Evolutionary conservation across 1,140 invertebrate genomes (phyloP).

Genomic region (Helicoverpa armigera): DNA sequence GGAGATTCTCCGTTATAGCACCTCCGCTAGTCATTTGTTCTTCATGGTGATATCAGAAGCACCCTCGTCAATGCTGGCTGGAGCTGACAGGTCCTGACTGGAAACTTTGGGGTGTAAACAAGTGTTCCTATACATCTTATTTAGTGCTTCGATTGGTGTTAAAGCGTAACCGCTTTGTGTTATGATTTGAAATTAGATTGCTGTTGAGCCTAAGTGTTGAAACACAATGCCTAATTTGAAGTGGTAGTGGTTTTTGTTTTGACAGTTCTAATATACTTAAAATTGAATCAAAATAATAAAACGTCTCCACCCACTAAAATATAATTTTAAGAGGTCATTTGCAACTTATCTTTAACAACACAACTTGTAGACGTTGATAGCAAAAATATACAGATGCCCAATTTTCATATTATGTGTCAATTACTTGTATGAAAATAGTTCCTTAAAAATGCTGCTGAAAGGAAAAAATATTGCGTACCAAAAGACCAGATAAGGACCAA

Average conservation of each 20-base stretch:
- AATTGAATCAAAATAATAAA: no score
- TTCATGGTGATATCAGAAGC: neutral
- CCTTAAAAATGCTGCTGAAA: neutral
- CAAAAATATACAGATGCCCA: no score
- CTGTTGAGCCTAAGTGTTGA: neutral
- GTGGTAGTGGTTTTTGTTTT: no score
- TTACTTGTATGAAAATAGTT: no score
- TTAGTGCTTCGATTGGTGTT: slow-evolving; percentile 23
- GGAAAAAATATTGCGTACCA: neutral
- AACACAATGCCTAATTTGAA: neutral
- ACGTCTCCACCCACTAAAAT: no score
- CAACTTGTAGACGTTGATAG: no score
- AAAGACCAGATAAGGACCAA: slow-evolving; percentile 34
- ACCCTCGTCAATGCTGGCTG: slow-evolving; percentile 77
- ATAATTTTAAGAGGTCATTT: no score
- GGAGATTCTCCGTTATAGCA: no score
- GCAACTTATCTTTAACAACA: no score
- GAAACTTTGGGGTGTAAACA: slow-evolving; percentile 44
- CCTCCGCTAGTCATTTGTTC: no score
- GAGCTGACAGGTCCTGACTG: slow-evolving; percentile 48
- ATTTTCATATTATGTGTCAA: no score
- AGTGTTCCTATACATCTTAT: slow-evolving; percentile 37
- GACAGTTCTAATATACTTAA: no score
- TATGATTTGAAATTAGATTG: slow-evolving; percentile 4
- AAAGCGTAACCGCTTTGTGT: slow-evolving; percentile 12